phyloP scores from a whole-genome alignment of 2,113 vertebrate genomes.

The Pterocles burchelli region DNA sequence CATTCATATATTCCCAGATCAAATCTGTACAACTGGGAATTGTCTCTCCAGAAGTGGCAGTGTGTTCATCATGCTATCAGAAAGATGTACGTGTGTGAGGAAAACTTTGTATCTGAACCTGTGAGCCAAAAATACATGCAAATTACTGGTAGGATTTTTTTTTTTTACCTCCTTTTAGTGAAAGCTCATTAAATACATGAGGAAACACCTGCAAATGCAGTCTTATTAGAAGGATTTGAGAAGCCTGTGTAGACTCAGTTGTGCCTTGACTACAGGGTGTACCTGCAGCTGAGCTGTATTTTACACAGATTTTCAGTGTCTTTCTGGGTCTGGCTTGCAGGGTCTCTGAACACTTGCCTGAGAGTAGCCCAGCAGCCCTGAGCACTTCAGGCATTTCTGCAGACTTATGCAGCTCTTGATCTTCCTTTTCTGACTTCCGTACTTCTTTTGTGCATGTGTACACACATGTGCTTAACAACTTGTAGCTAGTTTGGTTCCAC shows the following conservation, averaged over 20 bases:
- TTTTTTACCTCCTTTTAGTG: neutral
- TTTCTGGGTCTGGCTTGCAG: neutral
- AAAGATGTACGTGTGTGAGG: neutral
- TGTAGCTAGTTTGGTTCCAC: neutral
- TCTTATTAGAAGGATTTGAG: neutral
- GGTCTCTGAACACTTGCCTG: neutral
- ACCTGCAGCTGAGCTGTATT: neutral
- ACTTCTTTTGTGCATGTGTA: neutral
- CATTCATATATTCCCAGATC: neutral
- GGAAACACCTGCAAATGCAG: neutral
- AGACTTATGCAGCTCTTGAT: neutral
- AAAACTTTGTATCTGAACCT: neutral
- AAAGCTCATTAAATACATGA: neutral
- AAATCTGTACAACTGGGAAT: neutral
- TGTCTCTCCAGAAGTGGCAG: neutral
- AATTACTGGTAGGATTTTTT: neutral
- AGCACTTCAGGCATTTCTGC: neutral
- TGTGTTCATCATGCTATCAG: neutral
- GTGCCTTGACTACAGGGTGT: neutral
- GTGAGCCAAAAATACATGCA: neutral
- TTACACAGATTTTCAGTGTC: neutral
- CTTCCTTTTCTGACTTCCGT: neutral
- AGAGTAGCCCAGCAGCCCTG: neutral
- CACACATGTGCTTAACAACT: neutral
- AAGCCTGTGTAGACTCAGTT: neutral